phyloP scores from a whole-genome alignment of 64 coral and sea anemone species.

The Stichodactyla mertensii region DNA sequence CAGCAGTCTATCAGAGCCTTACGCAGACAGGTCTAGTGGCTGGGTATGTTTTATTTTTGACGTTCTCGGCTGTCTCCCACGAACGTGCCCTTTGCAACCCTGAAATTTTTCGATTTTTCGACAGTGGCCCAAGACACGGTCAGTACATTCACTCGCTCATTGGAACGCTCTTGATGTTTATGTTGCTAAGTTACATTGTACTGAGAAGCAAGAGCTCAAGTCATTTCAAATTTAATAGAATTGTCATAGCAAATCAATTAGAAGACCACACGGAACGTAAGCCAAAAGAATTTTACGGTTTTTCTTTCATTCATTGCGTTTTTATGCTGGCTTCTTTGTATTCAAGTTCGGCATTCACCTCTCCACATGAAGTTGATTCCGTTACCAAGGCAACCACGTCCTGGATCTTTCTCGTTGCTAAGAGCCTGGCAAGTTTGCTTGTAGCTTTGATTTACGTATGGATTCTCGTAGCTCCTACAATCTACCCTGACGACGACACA shows the following conservation, averaged over 20 bases:
- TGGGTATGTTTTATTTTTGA: conserved; percentile 50
- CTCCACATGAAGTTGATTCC: not conserved
- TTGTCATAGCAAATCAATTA: not conserved
- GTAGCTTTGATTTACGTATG: conserved; percentile 64
- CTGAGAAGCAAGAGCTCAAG: not conserved
- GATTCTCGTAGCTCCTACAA: conserved; percentile 52
- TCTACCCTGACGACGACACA: conserved; percentile 55
- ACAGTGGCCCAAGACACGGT: conserved; percentile 9
- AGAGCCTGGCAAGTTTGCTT: conserved; percentile 43
- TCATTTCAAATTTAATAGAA: not conserved
- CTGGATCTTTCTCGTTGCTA: conserved; percentile 59
- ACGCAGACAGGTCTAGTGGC: conserved; percentile 49
- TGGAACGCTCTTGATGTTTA: conserved; percentile 23
- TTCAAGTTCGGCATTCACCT: conserved; percentile 42
- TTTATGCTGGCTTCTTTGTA: conserved; percentile 50
- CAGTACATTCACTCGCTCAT: conserved; percentile 30
- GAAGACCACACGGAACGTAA: not conserved
- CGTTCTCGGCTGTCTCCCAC: conserved; percentile 41
- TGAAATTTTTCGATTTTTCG: conserved; percentile 16
- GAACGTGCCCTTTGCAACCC: conserved; percentile 26
- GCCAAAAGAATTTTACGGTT: conserved; percentile 28
- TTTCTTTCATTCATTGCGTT: conserved; percentile 50
- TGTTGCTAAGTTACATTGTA: conserved; percentile 24
- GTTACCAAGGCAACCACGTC: not conserved
- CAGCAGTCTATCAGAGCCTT: not conserved